Evolutionary conservation across 30 jellyfish, hydroid and myxozoan species (phyloP).

Genomic region (Hydractinia echinata): DNA sequence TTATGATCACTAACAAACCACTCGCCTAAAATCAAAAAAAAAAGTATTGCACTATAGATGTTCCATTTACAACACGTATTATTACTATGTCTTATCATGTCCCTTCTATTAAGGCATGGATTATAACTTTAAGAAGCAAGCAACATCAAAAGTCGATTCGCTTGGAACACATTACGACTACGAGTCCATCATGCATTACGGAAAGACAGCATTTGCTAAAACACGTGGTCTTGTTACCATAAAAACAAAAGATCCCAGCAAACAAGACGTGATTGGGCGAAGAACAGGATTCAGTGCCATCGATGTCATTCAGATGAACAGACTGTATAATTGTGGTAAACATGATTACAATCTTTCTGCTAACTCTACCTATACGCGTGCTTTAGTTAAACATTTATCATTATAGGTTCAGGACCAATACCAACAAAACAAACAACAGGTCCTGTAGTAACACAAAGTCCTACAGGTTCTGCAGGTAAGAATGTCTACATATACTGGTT

Average conservation of each 20-base stretch:
- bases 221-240: slow-evolving; percentile 23
- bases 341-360: neutral
- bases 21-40: too few species aligned
- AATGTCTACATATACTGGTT: too few species aligned
- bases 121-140: neutral
- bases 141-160: neutral
- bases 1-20: too few species aligned
- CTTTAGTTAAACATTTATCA: neutral
- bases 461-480: neutral
- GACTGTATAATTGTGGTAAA: neutral
- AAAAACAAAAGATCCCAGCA: slow-evolving; percentile 15
- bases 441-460: neutral
- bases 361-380: neutral
- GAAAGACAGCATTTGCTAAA: slow-evolving; percentile 53
- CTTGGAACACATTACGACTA: slow-evolving; percentile 32
- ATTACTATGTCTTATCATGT: neutral
- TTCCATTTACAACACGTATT: too few species aligned
- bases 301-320: neutral
- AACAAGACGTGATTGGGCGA: neutral
- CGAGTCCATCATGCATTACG: slow-evolving; percentile 66
- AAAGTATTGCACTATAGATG: too few species aligned
- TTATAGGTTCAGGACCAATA: neutral
- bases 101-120: neutral
- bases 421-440: neutral
- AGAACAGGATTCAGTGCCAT: neutral